Percentiles rank a stretch among this genome's conserved stretches.
phyloP scores from a whole-genome alignment of 2,797 vertebrate species.

The Peromyscus eremicus region DNA sequence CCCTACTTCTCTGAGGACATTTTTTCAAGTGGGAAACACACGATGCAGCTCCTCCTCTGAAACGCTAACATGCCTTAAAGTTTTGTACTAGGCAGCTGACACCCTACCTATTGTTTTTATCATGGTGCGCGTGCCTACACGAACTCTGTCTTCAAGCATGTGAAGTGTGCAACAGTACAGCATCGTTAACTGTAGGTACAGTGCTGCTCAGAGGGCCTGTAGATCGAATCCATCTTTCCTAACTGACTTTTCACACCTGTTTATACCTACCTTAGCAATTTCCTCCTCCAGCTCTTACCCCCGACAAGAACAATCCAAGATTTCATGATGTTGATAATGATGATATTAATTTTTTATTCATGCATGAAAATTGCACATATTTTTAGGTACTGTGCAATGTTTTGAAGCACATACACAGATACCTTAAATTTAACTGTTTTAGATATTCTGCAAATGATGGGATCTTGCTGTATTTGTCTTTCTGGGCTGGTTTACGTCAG shows the following conservation, averaged over 20 bases:
- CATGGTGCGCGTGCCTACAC: neutral
- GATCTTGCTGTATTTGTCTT: neutral
- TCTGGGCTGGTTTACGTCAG: neutral
- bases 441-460: neutral
- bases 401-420: neutral
- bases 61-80: neutral
- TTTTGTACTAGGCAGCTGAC: neutral
- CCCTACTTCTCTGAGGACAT: fast-evolving
- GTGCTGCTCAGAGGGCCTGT: too few relatives aligned
- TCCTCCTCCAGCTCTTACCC: too few relatives aligned
- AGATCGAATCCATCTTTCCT: neutral
- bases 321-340: neutral
- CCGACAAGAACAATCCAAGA: too few relatives aligned
- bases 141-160: neutral
- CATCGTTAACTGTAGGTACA: neutral
- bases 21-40: neutral
- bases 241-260: neutral
- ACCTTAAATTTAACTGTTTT: neutral
- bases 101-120: neutral
- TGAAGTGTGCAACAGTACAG: neutral
- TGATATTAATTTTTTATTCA: neutral
- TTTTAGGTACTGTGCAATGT: neutral
- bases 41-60: neutral
- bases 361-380: neutral
- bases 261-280: neutral